Base-by-base conservation (phyloP, 2,888 invertebrate species). In the Polietes domitor region DNA sequence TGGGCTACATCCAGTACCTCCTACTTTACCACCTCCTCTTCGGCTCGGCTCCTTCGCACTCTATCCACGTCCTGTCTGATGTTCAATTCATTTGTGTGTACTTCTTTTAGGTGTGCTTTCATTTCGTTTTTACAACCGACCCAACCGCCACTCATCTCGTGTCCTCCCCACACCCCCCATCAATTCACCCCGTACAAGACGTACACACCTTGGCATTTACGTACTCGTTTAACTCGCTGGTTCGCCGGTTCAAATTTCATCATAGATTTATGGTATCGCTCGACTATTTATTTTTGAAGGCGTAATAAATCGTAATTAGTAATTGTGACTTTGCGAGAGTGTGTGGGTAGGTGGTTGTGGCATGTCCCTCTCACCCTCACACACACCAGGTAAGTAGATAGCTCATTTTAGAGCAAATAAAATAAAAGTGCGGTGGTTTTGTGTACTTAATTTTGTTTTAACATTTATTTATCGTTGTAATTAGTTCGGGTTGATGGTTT, bases 261-360 rank as follows among this genome's bases (percentile, higher is more conserved):
- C 58, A 72, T 71, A 75, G 77, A 80, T 80, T 83, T 80, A 83
- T 80, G 77, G 75, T 72, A 83, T 83, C 78, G 83, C 77, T 72
- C 72, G 71, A 65, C 77, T 80, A 78, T 81, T 83, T 78, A 65
- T 55, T 72, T 83, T 80, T 72, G 77, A 75, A 83, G 80, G 80
- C 74, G 80, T 74, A 83, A 83, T 80, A 83, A 83, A 83, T 83
- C 80, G 80, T 77, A 83, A 83, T 83, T 83, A 83, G 71, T 47
- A 68, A 12, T 43, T 68, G 41, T 43, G 65, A 41, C 32, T 61
- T 28, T 10, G 5, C 26, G n/a, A 17, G 21, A 55, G 19, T 19
- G 17, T 4, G 61, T n/a, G 3, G n/a, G 10, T 41, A 2, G 6
- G 9, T 41, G 41, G 41, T 10, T 41, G 41, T 77, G 63, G 12